A percentile compares a stretch with the other conserved stretches of the same genome.
Conservation (phyloP, 2,888 invertebrate genomes). For the Apoderus coryli region DNA sequence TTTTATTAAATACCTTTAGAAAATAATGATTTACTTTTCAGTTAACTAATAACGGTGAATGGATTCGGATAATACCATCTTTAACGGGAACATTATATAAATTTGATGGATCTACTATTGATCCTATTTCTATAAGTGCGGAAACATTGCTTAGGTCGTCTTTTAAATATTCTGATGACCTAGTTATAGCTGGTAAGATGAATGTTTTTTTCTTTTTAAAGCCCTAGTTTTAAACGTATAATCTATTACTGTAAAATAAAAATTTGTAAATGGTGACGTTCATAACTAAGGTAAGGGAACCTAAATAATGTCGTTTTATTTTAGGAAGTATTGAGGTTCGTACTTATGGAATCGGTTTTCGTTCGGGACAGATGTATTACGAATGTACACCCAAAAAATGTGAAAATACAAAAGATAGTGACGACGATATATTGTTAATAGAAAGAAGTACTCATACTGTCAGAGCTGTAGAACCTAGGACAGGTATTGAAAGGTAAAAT, state of each 20-base stretch:
- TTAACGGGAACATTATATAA: constrained; percentile 83
- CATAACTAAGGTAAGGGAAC: too few species aligned
- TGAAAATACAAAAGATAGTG: constrained; percentile 39
- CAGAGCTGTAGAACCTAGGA: constrained; percentile 74
- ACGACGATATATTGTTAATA: constrained; percentile 52
- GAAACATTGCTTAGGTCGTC: constrained; percentile 79
- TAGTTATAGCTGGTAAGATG: constrained; percentile 68
- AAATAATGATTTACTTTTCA: constrained; percentile 26
- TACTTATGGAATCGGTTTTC: constrained; percentile 71
- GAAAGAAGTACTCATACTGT: constrained; percentile 76
- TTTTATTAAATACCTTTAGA: constrained; percentile 5
- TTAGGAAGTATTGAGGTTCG: constrained; percentile 71
- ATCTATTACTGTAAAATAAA: too few species aligned
- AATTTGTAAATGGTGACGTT: too few species aligned
- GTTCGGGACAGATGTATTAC: constrained; percentile 57
- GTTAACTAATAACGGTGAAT: constrained; percentile 72
- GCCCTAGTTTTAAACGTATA: too few species aligned
- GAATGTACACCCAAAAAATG: constrained; percentile 65
- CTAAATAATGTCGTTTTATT: too few species aligned
- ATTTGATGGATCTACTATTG: constrained; percentile 77
- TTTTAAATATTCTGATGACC: constrained; percentile 70
- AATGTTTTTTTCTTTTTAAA: constrained; percentile 17
- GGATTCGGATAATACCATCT: constrained; percentile 83
- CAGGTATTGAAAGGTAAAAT: constrained; percentile 65
- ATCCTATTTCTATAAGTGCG: constrained; percentile 74